Percentiles rank a stretch among this genome's conserved stretches.
Evolutionary conservation across 2,888 invertebrate genomes (phyloP).

Genomic region (Coremacera marginata): DNA sequence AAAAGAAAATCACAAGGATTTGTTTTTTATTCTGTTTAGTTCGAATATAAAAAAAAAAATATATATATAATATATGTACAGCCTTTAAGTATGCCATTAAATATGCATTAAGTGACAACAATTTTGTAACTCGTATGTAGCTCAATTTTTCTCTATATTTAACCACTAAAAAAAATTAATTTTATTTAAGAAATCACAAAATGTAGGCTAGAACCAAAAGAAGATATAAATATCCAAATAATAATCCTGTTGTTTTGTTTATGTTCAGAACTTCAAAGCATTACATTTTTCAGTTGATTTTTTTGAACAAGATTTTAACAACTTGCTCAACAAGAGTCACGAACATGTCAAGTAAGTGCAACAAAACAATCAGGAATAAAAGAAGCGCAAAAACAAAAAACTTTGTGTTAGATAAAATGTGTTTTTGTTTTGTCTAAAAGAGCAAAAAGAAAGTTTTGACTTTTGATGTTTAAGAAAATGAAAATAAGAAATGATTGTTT

Average conservation of each 20-base stretch:
- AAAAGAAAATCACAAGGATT: constrained; percentile 11
- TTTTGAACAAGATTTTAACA: neutral
- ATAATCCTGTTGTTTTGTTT: too few relatives aligned
- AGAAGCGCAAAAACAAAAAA: neutral
- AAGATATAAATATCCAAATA: too few relatives aligned
- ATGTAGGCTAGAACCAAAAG: neutral
- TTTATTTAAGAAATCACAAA: constrained; percentile 3
- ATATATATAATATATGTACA: neutral
- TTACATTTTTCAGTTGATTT: constrained; percentile 6
- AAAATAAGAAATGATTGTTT: too few relatives aligned
- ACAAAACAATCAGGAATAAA: neutral
- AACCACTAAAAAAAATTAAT: neutral
- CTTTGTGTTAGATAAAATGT: neutral
- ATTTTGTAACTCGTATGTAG: constrained; percentile 8
- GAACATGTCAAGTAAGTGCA: neutral
- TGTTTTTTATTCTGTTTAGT: neutral
- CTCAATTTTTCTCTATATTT: neutral
- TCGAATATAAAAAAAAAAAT: neutral
- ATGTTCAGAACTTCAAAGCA: neutral
- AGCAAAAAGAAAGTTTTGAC: too few relatives aligned
- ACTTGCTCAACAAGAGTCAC: constrained; percentile 20
- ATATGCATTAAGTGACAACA: constrained; percentile 21
- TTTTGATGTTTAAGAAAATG: too few relatives aligned
- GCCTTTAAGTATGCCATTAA: neutral
- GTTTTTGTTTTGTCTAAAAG: too few relatives aligned